phyloP scores from a whole-genome alignment of 2,888 invertebrate species.

The Eilema caniola region DNA sequence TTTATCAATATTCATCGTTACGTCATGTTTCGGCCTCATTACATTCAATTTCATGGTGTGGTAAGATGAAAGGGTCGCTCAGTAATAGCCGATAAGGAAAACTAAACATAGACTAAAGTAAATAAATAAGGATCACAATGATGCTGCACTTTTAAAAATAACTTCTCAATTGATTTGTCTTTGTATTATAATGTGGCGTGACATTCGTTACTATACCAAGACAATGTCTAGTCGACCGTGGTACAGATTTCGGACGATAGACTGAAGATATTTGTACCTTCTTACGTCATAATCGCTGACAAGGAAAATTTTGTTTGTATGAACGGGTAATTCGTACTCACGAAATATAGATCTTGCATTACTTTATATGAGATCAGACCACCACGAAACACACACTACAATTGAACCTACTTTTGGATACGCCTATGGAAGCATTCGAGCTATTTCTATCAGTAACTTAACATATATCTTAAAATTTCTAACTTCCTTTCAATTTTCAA shows the following conservation, averaged over 20 bases:
- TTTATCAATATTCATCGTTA: constrained; percentile 4
- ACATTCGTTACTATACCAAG: not conserved
- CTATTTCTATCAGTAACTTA: too few relatives aligned
- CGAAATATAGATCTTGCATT: too few relatives aligned
- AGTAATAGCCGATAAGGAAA: constrained; percentile 25
- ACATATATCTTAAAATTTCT: too few relatives aligned
- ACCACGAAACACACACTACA: too few relatives aligned
- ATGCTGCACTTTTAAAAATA: constrained; percentile 32
- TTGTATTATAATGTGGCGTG: not conserved
- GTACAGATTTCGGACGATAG: not conserved
- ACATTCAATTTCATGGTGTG: constrained; percentile 41
- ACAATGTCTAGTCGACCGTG: not conserved
- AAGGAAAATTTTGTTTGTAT: too few relatives aligned
- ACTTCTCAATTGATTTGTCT: constrained; percentile 13
- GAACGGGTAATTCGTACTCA: too few relatives aligned
- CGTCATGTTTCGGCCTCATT: constrained; percentile 21
- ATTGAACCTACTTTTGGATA: too few relatives aligned
- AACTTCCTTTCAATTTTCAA: too few relatives aligned
- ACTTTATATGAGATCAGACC: too few relatives aligned
- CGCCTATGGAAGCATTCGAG: too few relatives aligned
- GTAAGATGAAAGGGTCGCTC: constrained; percentile 27
- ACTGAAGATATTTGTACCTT: not conserved
- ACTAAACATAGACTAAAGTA: constrained; percentile 12
- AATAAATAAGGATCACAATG: constrained; percentile 34
- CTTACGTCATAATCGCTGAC: not conserved